These are phyloP conservation scores for Ceratosolen solmsi DNA, from an alignment of 1,140 invertebrate genomes.

Conservation along the genomic window DNA sequence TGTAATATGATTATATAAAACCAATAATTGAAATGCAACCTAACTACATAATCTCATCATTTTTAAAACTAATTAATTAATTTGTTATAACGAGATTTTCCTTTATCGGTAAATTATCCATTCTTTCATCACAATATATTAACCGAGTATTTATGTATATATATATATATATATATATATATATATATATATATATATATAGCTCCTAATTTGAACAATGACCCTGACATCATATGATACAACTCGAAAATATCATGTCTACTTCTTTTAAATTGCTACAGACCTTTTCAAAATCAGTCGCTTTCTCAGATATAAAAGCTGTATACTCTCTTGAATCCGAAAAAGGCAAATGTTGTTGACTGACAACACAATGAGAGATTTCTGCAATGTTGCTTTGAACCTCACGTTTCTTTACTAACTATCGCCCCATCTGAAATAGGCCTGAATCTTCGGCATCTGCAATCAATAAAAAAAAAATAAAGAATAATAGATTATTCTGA, in stretches of 20 bases:
- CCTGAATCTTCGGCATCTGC: conserved; percentile 70
- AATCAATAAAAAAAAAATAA: conserved; percentile 38
- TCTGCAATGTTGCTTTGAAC: conserved; percentile 59
- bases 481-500: background rate
- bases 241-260: conserved; percentile 29
- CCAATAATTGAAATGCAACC: no score
- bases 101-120: no score
- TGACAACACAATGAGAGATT: conserved; percentile 60
- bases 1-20: no score
- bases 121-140: no score
- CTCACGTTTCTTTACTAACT: conserved; percentile 71
- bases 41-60: no score
- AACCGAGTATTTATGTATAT: no score
- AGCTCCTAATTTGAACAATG: background rate
- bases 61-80: no score
- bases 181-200: conserved; percentile 20
- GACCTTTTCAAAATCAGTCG: conserved; percentile 27
- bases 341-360: conserved; percentile 64
- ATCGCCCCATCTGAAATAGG: conserved; percentile 69
- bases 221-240: background rate
- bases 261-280: conserved; percentile 15
- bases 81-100: no score
- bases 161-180: no score
- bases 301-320: conserved; percentile 53
- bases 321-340: conserved; percentile 59